Conservation (phyloP, 2,797 vertebrate genomes). For the Poecilia velifera region DNA sequence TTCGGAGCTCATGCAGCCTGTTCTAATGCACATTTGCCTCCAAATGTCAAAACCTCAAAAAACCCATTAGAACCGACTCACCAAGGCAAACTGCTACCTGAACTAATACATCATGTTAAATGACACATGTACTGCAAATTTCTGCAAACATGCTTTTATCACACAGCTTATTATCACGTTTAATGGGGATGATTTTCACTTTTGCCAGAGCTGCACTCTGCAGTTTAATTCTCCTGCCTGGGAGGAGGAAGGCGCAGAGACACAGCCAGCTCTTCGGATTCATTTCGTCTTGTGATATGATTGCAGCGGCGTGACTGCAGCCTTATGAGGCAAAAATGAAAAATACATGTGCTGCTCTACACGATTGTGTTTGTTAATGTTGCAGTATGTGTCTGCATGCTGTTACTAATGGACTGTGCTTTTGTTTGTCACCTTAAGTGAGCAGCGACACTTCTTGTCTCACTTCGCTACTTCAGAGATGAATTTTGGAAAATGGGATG, state of each 20-base stretch:
- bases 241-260: constrained; percentile 56
- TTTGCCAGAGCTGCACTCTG: constrained; percentile 51
- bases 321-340: constrained; percentile 54
- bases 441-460: constrained; percentile 35
- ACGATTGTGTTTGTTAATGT: constrained; percentile 57
- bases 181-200: constrained; percentile 64
- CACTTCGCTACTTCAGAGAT: constrained; percentile 26
- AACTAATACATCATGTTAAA: constrained; percentile 57
- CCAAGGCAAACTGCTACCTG: constrained; percentile 55
- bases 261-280: constrained; percentile 53
- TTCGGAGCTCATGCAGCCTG: constrained; percentile 35
- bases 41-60: constrained; percentile 36
- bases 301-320: constrained; percentile 57
- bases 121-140: constrained; percentile 49
- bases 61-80: constrained; percentile 56
- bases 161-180: constrained; percentile 61
- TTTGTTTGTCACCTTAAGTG: constrained; percentile 65
- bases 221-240: constrained; percentile 59
- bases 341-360: constrained; percentile 52
- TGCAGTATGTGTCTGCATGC: constrained; percentile 40
- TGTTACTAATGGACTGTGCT: constrained; percentile 64
- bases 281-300: constrained; percentile 59
- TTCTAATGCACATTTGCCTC: constrained; percentile 46
- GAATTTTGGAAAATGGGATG: constrained; percentile 20
- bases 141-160: constrained; percentile 47